Percentiles rank a stretch among this genome's conserved stretches.
Evolutionary conservation across 2,888 invertebrate species (phyloP).

Genomic region (Andrena bucephala): DNA sequence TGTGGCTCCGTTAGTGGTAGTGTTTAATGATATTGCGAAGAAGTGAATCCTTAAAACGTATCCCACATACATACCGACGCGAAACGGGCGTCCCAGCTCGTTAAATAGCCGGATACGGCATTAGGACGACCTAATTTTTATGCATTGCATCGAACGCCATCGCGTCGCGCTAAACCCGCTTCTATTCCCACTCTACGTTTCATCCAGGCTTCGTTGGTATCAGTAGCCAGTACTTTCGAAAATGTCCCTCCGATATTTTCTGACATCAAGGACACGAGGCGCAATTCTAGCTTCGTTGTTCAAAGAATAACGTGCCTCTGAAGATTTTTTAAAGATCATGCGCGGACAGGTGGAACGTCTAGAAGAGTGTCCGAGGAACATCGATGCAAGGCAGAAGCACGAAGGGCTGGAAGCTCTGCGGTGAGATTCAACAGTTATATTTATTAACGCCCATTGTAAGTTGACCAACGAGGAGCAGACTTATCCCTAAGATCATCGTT

Average conservation of each 20-base stretch:
- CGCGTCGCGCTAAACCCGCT: neutral
- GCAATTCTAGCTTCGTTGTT: constrained; percentile 10
- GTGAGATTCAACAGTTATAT: neutral
- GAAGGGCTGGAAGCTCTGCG: neutral
- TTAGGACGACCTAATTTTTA: constrained; percentile 76
- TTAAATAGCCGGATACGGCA: constrained; percentile 78
- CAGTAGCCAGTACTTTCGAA: neutral
- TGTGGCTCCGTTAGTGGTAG: constrained; percentile 53
- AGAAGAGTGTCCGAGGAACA: constrained; percentile 37
- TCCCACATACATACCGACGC: constrained; percentile 74
- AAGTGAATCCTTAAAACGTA: constrained; percentile 83
- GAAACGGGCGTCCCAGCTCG: constrained; percentile 74
- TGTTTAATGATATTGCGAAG: constrained; percentile 82
- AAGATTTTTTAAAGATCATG: constrained; percentile 7
- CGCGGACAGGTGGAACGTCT: neutral
- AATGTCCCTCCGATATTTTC: too few species aligned
- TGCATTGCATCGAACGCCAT: neutral
- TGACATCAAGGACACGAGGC: constrained; percentile 37
- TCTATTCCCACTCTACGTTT: neutral
- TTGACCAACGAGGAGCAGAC: neutral
- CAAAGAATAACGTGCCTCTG: neutral
- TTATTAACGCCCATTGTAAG: neutral
- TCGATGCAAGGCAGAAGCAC: constrained; percentile 55
- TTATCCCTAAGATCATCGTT: neutral
- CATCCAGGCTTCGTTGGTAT: neutral